Evolutionary conservation across 2,888 invertebrate genomes (phyloP).

Genomic region (Aphodius granarius): DNA sequence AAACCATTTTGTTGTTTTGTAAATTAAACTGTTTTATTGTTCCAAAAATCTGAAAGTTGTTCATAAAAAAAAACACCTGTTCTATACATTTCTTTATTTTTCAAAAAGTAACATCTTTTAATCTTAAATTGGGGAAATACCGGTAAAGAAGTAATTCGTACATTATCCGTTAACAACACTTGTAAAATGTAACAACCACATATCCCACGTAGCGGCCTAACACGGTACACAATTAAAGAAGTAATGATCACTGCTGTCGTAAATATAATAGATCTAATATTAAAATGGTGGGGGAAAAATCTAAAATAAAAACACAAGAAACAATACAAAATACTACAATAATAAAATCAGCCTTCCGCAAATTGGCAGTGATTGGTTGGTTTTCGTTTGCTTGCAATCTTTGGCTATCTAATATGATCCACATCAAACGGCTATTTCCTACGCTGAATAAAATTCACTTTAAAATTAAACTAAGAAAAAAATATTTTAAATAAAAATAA

Average conservation of each 20-base stretch:
- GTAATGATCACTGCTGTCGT: background rate
- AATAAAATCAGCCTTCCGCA: constrained; percentile 26
- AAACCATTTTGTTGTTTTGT: too few species aligned
- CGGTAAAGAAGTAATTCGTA: background rate
- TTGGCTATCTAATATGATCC: constrained; percentile 12
- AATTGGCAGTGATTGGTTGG: constrained; percentile 26
- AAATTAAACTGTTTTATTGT: too few species aligned
- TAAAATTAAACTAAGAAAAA: constrained; percentile 3
- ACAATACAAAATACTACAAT: constrained; percentile 15
- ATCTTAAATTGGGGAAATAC: background rate
- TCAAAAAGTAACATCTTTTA: background rate
- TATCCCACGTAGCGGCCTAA: background rate
- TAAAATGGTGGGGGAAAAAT: background rate
- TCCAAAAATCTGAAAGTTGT: too few species aligned
- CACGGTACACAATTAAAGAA: background rate
- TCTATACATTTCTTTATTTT: background rate
- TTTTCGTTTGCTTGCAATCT: constrained; percentile 16
- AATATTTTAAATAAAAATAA: background rate
- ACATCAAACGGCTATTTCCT: background rate
- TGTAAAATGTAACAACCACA: background rate
- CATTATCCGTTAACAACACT: background rate
- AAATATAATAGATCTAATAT: constrained; percentile 2
- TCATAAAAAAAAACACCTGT: background rate
- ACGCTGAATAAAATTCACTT: constrained; percentile 2
- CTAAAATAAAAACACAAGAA: background rate